Evolutionary conservation across 2,797 vertebrate genomes (phyloP).

Genomic region (Macropodus opercularis): DNA sequence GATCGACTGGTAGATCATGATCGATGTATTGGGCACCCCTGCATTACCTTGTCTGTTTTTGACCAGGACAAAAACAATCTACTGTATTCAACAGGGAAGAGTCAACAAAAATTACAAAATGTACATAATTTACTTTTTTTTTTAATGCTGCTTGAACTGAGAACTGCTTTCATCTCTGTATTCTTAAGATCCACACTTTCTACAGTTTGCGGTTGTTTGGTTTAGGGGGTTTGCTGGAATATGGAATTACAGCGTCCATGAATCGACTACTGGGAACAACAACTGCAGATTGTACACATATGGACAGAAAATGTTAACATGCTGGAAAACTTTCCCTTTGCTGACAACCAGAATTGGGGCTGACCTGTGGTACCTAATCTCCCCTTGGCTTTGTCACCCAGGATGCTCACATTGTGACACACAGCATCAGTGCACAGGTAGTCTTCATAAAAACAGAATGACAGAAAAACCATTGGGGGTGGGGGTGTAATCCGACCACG

Average conservation of each 20-base stretch:
- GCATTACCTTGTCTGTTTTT: conserved; percentile 46
- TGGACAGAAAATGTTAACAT: conserved; percentile 22
- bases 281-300: conserved; percentile 51
- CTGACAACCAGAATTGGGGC: conserved; percentile 30
- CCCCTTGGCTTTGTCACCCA: conserved; percentile 20
- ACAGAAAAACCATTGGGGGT: conserved; percentile 21
- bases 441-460: conserved; percentile 26
- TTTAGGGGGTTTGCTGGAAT: conserved; percentile 33
- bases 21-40: no score
- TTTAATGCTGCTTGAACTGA: not conserved
- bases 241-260: conserved; percentile 39
- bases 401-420: conserved; percentile 38
- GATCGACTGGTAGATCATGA: no score
- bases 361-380: conserved; percentile 41
- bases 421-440: conserved; percentile 2
- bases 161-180: no score
- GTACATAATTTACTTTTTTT: no score
- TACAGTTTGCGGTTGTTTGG: not conserved
- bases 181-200: not conserved
- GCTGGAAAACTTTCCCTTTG: conserved; percentile 9
- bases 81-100: conserved; percentile 41
- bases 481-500: conserved; percentile 56
- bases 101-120: no score
- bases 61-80: conserved; percentile 67
- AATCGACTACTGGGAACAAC: conserved; percentile 45